Evolutionary conservation across 2,797 vertebrate species (phyloP).

Genomic region (Semotilus atromaculatus): DNA sequence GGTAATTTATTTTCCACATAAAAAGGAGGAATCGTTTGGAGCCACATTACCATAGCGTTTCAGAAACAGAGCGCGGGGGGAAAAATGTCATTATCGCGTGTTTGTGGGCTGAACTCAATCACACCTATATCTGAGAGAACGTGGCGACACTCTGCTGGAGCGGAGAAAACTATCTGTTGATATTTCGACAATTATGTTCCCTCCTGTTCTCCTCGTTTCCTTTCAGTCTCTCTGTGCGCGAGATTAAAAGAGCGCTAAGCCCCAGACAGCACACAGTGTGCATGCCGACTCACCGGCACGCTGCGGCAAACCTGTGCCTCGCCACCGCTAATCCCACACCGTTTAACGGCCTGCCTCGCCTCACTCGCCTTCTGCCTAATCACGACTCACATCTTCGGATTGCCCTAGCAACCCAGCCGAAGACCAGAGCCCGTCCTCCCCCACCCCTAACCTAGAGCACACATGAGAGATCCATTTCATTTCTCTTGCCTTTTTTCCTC

Average conservation of each 20-base stretch:
- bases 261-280: constrained; percentile 69
- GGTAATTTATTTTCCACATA: constrained; percentile 77
- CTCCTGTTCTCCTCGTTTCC: constrained; percentile 63
- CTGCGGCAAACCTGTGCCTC: constrained; percentile 65
- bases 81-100: constrained; percentile 75
- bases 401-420: constrained; percentile 74
- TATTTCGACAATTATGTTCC: constrained; percentile 77
- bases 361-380: constrained; percentile 74
- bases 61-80: constrained; percentile 48
- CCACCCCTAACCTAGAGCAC: constrained; percentile 55
- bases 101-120: constrained; percentile 68
- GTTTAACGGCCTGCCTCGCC: constrained; percentile 71
- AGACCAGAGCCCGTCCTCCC: constrained; percentile 65
- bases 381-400: constrained; percentile 75
- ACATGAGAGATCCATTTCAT: constrained; percentile 42
- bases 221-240: constrained; percentile 62
- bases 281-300: constrained; percentile 67
- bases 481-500: constrained; percentile 7
- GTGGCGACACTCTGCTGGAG: constrained; percentile 67
- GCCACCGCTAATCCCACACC: constrained; percentile 79
- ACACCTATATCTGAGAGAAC: constrained; percentile 60
- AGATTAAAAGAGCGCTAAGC: constrained; percentile 80
- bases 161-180: constrained; percentile 74
- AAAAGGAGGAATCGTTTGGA: constrained; percentile 68
- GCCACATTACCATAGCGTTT: constrained; percentile 61